Percentiles rank a stretch among this genome's conserved stretches.
These are phyloP conservation scores for Mycalesis mineus DNA, from an alignment of 2,888 invertebrate genomes.

Conservation along the genomic window DNA sequence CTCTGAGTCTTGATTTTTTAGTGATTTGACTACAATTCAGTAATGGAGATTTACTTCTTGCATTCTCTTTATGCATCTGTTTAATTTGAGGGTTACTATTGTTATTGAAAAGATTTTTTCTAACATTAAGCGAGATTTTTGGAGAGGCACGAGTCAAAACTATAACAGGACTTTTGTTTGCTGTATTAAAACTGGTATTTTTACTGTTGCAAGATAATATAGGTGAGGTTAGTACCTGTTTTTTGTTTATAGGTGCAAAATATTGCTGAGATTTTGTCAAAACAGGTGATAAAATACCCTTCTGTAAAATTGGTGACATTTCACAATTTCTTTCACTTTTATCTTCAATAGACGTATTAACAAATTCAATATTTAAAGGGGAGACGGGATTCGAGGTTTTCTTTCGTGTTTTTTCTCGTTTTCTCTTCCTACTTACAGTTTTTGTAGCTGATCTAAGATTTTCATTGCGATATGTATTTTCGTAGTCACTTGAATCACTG, in stretches of 20 bases:
- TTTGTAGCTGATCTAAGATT: slow-evolving; percentile 33
- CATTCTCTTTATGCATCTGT: neutral
- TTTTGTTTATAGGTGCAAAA: slow-evolving; percentile 13
- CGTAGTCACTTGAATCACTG: slow-evolving; percentile 61
- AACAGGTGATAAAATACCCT: slow-evolving; percentile 38
- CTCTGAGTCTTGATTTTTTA: neutral
- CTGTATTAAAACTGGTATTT: slow-evolving; percentile 15
- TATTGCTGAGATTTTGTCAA: slow-evolving; percentile 29
- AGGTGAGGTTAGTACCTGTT: slow-evolving; percentile 9
- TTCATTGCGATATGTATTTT: slow-evolving; percentile 37
- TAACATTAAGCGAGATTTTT: slow-evolving; percentile 38
- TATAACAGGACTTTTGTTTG: slow-evolving; percentile 51
- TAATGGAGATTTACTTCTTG: slow-evolving; percentile 16
- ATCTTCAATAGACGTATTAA: slow-evolving; percentile 34
- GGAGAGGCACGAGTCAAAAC: slow-evolving; percentile 39
- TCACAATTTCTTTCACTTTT: neutral
- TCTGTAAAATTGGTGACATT: slow-evolving; percentile 2
- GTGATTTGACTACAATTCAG: slow-evolving; percentile 3
- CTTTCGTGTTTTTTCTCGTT: slow-evolving; percentile 43
- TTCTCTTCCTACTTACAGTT: slow-evolving; percentile 44
- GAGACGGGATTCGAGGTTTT: slow-evolving; percentile 46
- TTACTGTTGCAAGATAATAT: neutral
- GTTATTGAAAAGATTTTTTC: slow-evolving; percentile 46
- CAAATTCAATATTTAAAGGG: slow-evolving; percentile 51
- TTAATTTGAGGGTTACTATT: slow-evolving; percentile 6